Evolutionary conservation across 2,113 vertebrate species (phyloP), one percentile per base, ranked within the genome.

Genomic region (Podarcis cretensis): DNA sequence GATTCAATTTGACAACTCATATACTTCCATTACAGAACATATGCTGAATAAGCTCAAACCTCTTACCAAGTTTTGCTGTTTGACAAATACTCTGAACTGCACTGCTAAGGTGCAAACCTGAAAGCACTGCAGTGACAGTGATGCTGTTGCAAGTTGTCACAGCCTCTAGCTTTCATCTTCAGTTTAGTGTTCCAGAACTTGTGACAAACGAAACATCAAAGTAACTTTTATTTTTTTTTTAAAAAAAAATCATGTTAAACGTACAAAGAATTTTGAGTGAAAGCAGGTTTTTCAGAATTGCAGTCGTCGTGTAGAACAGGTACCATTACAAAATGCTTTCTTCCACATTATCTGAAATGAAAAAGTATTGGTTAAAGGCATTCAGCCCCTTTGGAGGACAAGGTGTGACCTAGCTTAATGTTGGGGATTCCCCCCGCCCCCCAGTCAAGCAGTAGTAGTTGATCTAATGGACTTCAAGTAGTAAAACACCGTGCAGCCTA

Each of bases 261-360:
- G 6, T n/a, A 81, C 10, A n/a, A n/a, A n/a, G 59, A 8, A 5
- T 59, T 80, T 13, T 14, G 35, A 6, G 37, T 35, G n/a, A 43
- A 1, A 69, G 84, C 16, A 73, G n/a, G 3, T 84, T 66, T 1
- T 0, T 54, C 35, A 32, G 25, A 30, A 37, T 82, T 91, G 80
- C 76, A 74, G 74, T 90, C 66, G 30, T 37, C 12, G 87, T 92
- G 59, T 68, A 87, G 80, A 69, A 0, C 9, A 74, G 87, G 90
- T 3, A 12, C 68, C n/a, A n/a, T 63, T 54, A 87, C 35, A 57
- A 73, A 73, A 37, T 63, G 69, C 18, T 40, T 35, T 59, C 48
- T 37, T 59, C 78, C 40, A 30, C 10, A 2, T 21, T 5, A 43
- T 74, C 86, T 87, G 79, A 81, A 87, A 87, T 87, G 83, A 84